These are phyloP conservation scores for Apostichopus parvimensis DNA, from an alignment of 35 echinoderm and acorn worm genomes.

Conservation along the genomic window DNA sequence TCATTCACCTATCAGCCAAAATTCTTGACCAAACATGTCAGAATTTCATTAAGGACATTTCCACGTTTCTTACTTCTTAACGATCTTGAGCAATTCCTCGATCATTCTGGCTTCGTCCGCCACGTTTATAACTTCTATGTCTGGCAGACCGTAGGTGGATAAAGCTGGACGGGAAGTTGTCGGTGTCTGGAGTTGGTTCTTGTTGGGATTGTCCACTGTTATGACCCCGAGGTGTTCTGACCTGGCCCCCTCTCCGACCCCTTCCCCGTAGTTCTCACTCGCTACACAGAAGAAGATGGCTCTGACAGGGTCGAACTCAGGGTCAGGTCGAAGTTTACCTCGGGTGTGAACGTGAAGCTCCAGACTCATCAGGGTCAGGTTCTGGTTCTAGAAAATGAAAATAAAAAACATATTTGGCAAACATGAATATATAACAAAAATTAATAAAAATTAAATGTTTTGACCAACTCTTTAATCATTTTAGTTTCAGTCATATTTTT, in stretches of 20 bases:
- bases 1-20: too few species aligned
- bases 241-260: slow-evolving; percentile 26
- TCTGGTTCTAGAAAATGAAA: slow-evolving; percentile 63
- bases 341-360: slow-evolving; percentile 79
- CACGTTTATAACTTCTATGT: slow-evolving; percentile 64
- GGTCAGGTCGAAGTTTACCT: slow-evolving; percentile 78
- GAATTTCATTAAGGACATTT: too few species aligned
- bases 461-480: background rate
- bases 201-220: slow-evolving; percentile 61
- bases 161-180: slow-evolving; percentile 32
- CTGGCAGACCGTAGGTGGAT: slow-evolving; percentile 62
- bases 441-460: background rate
- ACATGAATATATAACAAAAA: background rate
- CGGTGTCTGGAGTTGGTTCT: slow-evolving; percentile 2
- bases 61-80: slow-evolving; percentile 74
- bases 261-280: slow-evolving; percentile 31
- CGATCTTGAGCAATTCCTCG: slow-evolving; percentile 72
- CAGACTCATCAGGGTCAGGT: slow-evolving; percentile 87
- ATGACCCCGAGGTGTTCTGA: slow-evolving; percentile 49
- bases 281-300: slow-evolving; percentile 82
- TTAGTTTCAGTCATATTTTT: too few species aligned
- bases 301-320: slow-evolving; percentile 84
- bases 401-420: background rate
- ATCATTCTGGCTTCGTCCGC: slow-evolving; percentile 68
- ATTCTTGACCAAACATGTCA: too few species aligned